Conservation (phyloP, 2,113 vertebrate species). For the Bostrychus sinensis region DNA sequence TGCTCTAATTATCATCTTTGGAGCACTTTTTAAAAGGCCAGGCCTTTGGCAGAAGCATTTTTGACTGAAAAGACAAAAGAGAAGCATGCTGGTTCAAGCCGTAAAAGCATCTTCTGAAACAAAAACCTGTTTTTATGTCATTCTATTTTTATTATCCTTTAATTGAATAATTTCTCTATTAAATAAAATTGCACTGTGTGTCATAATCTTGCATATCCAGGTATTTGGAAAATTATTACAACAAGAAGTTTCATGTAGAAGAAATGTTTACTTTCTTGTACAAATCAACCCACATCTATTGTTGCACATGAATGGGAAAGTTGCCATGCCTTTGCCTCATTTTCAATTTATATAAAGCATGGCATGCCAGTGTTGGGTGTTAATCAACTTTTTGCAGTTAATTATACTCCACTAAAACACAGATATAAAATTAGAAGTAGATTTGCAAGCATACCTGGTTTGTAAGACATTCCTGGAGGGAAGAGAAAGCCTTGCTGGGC, state of each 20-base stretch:
- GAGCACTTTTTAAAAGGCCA: conserved; percentile 75
- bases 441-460: conserved; percentile 88
- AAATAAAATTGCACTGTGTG: conserved; percentile 10
- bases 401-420: not conserved
- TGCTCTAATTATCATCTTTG: conserved; percentile 79
- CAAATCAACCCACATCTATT: conserved; percentile 65
- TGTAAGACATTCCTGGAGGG: conserved; percentile 98
- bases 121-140: conserved; percentile 63
- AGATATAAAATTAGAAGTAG: conserved; percentile 21
- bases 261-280: conserved; percentile 75
- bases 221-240: conserved; percentile 65
- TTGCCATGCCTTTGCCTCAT: conserved; percentile 31
- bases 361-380: conserved; percentile 30
- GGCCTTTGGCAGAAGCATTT: conserved; percentile 71
- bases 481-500: conserved; percentile 99
- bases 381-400: conserved; percentile 18
- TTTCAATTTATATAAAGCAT: conserved; percentile 50
- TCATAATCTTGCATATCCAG: conserved; percentile 49
- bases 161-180: conserved; percentile 11
- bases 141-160: conserved; percentile 18
- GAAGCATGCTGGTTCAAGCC: conserved; percentile 84
- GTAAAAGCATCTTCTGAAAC: conserved; percentile 48
- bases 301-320: conserved; percentile 56
- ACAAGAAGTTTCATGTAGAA: conserved; percentile 55
- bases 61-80: conserved; percentile 78